Evolutionary conservation across 2,113 vertebrate genomes (phyloP).

Genomic region (Clarias macrocephalus): DNA sequence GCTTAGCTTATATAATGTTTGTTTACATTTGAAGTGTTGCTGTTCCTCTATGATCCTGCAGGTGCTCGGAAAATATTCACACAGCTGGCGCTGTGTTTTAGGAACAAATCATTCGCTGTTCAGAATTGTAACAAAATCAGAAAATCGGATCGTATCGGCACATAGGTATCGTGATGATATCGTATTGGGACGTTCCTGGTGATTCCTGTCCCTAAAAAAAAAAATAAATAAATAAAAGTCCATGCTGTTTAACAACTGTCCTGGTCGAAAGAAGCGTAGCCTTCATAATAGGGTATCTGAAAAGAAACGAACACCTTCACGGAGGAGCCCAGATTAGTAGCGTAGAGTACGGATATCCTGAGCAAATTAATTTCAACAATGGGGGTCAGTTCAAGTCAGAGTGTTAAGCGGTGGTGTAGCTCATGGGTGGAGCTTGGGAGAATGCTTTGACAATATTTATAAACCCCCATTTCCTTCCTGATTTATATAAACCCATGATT

Average conservation of each 20-base stretch:
- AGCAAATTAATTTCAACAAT: conserved; percentile 13
- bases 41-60: no score
- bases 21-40: no score
- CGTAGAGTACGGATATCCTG: not conserved
- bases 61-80: no score
- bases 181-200: no score
- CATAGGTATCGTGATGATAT: no score
- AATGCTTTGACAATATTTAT: not conserved
- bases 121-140: no score
- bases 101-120: no score
- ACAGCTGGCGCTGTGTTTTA: no score
- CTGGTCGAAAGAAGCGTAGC: not conserved
- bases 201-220: no score
- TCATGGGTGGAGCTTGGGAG: not conserved
- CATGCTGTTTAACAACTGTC: not conserved
- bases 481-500: not conserved
- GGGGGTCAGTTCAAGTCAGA: not conserved
- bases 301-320: not conserved
- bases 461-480: not conserved
- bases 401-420: not conserved
- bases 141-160: no score
- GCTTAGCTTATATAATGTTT: no score
- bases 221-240: no score
- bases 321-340: not conserved
- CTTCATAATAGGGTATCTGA: not conserved